phyloP scores from a whole-genome alignment of 2,888 invertebrate species.

The Agrochola lota region DNA sequence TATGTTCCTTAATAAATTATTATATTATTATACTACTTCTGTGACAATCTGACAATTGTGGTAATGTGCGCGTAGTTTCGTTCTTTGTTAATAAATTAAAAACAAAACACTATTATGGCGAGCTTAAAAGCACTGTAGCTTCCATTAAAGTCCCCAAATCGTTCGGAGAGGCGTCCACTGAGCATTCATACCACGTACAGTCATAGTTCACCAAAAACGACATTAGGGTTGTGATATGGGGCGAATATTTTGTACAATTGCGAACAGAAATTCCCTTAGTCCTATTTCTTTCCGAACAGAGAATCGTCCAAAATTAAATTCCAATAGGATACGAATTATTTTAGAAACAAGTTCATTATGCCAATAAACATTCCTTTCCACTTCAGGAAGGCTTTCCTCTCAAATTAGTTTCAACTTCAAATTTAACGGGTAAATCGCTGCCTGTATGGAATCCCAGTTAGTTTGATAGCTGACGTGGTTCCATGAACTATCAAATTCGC shows the following conservation, averaged over 20 bases:
- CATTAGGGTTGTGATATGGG: conserved; percentile 56
- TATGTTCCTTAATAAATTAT: too few species aligned
- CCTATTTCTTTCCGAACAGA: not conserved
- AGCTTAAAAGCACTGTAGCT: conserved; percentile 15
- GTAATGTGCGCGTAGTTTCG: not conserved
- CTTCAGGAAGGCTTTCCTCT: conserved; percentile 56
- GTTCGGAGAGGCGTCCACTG: conserved; percentile 26
- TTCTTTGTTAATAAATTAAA: conserved; percentile 12
- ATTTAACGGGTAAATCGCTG: conserved; percentile 23
- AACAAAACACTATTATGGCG: conserved; percentile 4
- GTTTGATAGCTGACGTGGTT: conserved; percentile 31
- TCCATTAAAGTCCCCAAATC: conserved; percentile 34
- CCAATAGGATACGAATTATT: not conserved
- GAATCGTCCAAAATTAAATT: not conserved
- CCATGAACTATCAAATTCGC: conserved; percentile 48
- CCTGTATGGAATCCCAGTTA: conserved; percentile 19
- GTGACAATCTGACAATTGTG: not conserved
- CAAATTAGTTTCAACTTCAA: conserved; percentile 66
- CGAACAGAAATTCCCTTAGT: conserved; percentile 25
- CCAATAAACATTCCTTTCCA: conserved; percentile 1
- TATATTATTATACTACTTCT: not conserved
- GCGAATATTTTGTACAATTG: conserved; percentile 45
- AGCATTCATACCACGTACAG: conserved; percentile 54
- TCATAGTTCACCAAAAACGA: conserved; percentile 58
- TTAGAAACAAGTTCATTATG: conserved; percentile 11